Evolutionary conservation across 2,797 vertebrate genomes (phyloP), one percentile per base, ranked within the genome.

Genomic region (Myotis findleyi): DNA sequence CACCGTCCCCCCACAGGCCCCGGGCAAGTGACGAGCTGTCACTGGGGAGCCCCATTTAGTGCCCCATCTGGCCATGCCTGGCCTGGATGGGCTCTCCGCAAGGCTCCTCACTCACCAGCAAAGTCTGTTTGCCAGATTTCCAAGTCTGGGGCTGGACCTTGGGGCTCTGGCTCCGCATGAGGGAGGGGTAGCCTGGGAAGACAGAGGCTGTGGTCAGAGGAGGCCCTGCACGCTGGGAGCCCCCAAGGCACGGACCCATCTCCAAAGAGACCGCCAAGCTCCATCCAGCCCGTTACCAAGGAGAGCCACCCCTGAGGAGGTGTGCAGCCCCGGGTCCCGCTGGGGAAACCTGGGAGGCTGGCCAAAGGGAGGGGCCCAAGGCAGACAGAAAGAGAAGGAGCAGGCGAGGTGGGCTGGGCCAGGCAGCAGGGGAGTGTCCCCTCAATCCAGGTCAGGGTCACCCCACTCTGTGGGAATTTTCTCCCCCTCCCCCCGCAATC

Each of bases 101-200:
- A 23, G 64, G 18, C 25, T 59, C 23, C 13, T 72, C 89, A 97
- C 98, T 98, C 97, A 99, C 98, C 98, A 98, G 93, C 75, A 98
- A 96, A 86, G 98, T 98, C 93, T 98, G 98, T 97, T 99, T 99
- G 95, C 98, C 93, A 7, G 98, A 98, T 96, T 98, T 99, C 98
- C 98, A 99, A 38, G 98, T 98, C 97, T 99, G 98, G 2, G 98
- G 98, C 93, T 98, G 98, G 81, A 97, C 97, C 97, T 99, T 99
- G 76, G 98, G 72, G 11, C 97, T 96, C 94, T 99, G 98, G 97
- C 98, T 98, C 96, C 98, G 98, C 96, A 98, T 97, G 90, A 99
- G 98, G 53, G 98, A 98, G n/a, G 98, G 98, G 18, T 98, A 99
- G 55, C 98, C 98, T 99, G 97, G 25, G 83, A 95, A 98, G 92